A percentile compares a stretch with the other conserved stretches of the same genome.
phyloP scores from a whole-genome alignment of 1,140 invertebrate species.

The Condylostylus longicornis region DNA sequence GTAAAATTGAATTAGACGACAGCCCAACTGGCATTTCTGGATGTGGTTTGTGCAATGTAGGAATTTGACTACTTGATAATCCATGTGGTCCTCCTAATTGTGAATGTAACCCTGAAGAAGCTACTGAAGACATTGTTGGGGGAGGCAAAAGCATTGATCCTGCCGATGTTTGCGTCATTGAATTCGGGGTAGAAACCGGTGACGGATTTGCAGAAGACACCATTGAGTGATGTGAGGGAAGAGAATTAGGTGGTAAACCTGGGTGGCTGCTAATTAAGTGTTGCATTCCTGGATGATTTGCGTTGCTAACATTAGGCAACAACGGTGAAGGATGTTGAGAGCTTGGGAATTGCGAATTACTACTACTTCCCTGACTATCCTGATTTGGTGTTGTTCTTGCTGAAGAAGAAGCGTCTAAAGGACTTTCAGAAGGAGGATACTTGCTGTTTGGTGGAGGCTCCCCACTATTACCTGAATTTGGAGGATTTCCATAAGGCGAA shows the following conservation, averaged over 20 bases:
- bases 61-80: constrained; percentile 16
- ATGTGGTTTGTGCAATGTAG: constrained; percentile 23
- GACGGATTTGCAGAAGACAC: constrained; percentile 38
- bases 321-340: constrained; percentile 29
- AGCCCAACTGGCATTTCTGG: constrained; percentile 18
- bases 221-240: constrained; percentile 39
- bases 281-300: constrained; percentile 33
- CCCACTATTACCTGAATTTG: constrained; percentile 1
- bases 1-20: constrained; percentile 25
- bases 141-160: constrained; percentile 10
- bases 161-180: constrained; percentile 15
- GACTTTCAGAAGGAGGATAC: constrained; percentile 20
- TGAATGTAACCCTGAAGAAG: constrained; percentile 20
- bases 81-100: constrained; percentile 17
- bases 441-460: constrained; percentile 4
- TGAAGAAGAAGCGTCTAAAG: constrained; percentile 24
- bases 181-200: constrained; percentile 22
- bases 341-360: constrained; percentile 27
- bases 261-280: constrained; percentile 43
- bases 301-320: constrained; percentile 22
- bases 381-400: constrained; percentile 26
- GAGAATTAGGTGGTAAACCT: constrained; percentile 22
- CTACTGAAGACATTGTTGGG: constrained; percentile 23
- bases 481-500: constrained; percentile 23
- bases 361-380: constrained; percentile 31